Percentiles rank a stretch among this genome's conserved stretches.
Conservation (phyloP, 2,113 vertebrate genomes). For the Mormyrus iriodes region DNA sequence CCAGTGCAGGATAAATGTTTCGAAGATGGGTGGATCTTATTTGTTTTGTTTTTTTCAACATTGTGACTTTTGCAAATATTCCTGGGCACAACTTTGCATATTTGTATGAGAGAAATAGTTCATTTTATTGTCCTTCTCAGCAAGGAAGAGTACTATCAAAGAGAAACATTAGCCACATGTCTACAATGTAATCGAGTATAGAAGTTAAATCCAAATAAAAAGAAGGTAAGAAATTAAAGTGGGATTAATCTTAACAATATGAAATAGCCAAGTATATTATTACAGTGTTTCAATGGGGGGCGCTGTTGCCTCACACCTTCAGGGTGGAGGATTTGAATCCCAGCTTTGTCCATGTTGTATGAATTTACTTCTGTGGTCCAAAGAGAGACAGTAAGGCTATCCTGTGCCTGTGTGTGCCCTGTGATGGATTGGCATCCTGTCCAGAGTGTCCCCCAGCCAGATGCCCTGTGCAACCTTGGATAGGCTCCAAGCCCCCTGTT, state of each 20-base stretch:
- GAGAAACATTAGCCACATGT: background rate
- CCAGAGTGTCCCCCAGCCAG: background rate
- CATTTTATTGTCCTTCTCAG: background rate
- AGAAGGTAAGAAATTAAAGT: background rate
- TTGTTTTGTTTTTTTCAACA: background rate
- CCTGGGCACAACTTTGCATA: slow-evolving; percentile 3
- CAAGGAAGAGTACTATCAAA: background rate
- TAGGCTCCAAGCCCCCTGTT: background rate
- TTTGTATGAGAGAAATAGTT: background rate
- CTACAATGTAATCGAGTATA: background rate
- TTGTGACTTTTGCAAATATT: slow-evolving; percentile 51
- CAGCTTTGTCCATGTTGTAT: background rate
- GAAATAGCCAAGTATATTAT: background rate
- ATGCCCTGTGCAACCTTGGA: background rate
- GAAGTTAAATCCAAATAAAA: background rate
- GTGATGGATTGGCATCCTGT: background rate
- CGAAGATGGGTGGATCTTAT: slow-evolving; percentile 2
- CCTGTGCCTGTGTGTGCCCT: background rate
- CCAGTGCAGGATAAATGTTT: slow-evolving; percentile 28
- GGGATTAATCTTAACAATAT: background rate
- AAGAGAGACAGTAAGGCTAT: background rate
- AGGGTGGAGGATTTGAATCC: background rate
- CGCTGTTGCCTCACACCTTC: background rate
- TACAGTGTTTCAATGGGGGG: background rate
- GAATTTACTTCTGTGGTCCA: background rate